Evolutionary conservation across 1,140 invertebrate genomes (phyloP), one percentile per base, ranked within the genome.

Genomic region (Xylocopa sonorina): DNA sequence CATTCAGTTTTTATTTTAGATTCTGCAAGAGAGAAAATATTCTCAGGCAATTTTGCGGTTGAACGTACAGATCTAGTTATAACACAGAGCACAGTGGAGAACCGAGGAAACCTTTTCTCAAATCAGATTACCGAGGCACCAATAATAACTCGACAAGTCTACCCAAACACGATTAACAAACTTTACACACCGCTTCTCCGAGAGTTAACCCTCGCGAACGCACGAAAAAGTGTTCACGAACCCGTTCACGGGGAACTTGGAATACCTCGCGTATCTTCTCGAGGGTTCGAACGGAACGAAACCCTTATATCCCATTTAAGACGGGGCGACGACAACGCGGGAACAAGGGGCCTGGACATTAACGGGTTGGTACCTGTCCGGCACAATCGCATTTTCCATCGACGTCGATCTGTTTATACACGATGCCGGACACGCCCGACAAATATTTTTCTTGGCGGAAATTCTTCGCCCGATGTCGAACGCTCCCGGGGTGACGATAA

Each of bases 391-490:
- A 77, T 84, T 84, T n/a, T 84, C 60, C 79, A 77, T 69, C 78
- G 57, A 34, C 48, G 82, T 58, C 83, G 90, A 92, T 91, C 91
- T 91, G 91, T 92, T 92, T 92, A 91, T 92, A 91, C 85, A 91
- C 90, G 85, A 88, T 85, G 84, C 80, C 83, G 76, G 88, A 92
- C 91, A 92, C 88, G 90, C 89, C 89, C 87, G 90, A 91, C 89
- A 92, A 93, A 93, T 93, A 93, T 93, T 93, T 90, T 90, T 87
- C 83, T 90, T 88, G 83, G 85, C 77, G 71, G n/a, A 89, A 89
- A 89, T 89, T 88, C 91, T 88, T 90, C 80, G 72, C 76, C 64
- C 50, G 78, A 66, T 71, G 69, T 66, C 32, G 67, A 60, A 60
- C 58, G 55, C 62, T 64, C 76, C 32, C 38, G 18, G 66, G 62